Percentiles rank a stretch among this genome's conserved stretches.
Evolutionary conservation across 2,113 vertebrate species (phyloP).

Genomic region (Benitochromis conjunctus): DNA sequence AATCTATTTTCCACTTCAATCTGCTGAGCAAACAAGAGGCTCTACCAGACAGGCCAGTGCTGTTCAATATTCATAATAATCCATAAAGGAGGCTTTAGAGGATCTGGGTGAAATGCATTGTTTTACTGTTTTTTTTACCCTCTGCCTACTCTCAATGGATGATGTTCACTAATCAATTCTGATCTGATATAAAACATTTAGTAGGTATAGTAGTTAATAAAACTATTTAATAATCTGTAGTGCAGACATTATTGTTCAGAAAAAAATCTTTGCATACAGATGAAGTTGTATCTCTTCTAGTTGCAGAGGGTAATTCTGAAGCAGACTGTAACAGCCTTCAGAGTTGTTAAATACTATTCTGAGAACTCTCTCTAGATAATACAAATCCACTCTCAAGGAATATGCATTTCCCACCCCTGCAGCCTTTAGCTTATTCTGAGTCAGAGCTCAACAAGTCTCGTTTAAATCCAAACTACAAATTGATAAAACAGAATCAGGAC

Average conservation of each 20-base stretch:
- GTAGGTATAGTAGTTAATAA: not conserved
- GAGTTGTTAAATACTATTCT: not conserved
- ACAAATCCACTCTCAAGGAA: not conserved
- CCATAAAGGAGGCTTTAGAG: constrained; percentile 33
- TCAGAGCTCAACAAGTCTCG: not conserved
- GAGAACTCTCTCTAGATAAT: not conserved
- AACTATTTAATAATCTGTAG: not conserved
- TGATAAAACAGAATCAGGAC: not conserved
- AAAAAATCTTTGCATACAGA: not conserved
- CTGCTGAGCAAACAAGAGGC: constrained; percentile 46
- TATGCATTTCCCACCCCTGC: not conserved
- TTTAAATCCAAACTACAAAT: not conserved
- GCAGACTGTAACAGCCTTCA: not conserved
- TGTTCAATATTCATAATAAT: constrained; percentile 38
- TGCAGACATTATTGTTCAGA: not conserved
- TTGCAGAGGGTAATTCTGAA: not conserved
- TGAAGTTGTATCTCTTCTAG: not conserved
- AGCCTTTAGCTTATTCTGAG: not conserved
- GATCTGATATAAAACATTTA: not conserved
- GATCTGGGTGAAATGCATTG: not conserved
- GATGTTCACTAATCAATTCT: not conserved
- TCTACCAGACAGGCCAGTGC: not conserved
- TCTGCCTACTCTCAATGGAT: not conserved
- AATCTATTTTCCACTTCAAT: constrained; percentile 32
- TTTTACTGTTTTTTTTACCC: not conserved